Base-by-base conservation (phyloP, 2,113 vertebrate genomes). In the Indicator indicator region DNA sequence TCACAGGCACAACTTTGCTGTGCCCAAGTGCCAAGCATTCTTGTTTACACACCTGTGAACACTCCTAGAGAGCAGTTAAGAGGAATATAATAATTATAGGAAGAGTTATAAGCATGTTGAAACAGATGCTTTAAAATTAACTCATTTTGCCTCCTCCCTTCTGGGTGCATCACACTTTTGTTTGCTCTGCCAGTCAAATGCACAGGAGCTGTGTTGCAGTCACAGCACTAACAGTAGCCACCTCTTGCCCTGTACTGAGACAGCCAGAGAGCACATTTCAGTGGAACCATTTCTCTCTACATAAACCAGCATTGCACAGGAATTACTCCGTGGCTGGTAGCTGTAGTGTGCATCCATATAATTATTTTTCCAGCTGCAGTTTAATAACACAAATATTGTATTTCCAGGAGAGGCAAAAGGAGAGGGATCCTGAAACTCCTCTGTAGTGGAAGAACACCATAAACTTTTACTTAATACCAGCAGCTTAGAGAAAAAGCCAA, bases 121-220 rank as follows among this genome's bases (percentile, higher is more conserved):
- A 88, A 11, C 1, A 42, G 44, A 42, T 32, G 26, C 9, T 72
- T 82, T 79, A 38, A 8, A 17, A 9, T 17, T 10, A 72, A 5
- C 30, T 42, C 8, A 20, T 21, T 55, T 38, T 6, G 6, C 24
- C 32, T 68, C 18, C 56, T 55, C 56, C 71, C 30, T 32, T 62
- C 33, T 23, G 64, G 9, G 36, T 0, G 2, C 6, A n/a, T 17
- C 63, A 13, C 8, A 24, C 67, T 8, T 30, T 12, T 13, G 12
- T 38, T 56, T 11, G 14, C 68, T 52, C 86, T 33, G 65, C 11
- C 74, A 48, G 65, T 1, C 0, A 0, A 44, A 13, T 4, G 46
- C 0, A 0, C 7, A 6, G 5, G 3, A 0, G 1, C 74, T 59
- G 69, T 0, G 0, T 0, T 24, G 27, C 32, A 30, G 11, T 11